Evolutionary conservation across 2,113 vertebrate species (phyloP), one percentile per base, ranked within the genome.

Genomic region (Malurus alboscapulatus): DNA sequence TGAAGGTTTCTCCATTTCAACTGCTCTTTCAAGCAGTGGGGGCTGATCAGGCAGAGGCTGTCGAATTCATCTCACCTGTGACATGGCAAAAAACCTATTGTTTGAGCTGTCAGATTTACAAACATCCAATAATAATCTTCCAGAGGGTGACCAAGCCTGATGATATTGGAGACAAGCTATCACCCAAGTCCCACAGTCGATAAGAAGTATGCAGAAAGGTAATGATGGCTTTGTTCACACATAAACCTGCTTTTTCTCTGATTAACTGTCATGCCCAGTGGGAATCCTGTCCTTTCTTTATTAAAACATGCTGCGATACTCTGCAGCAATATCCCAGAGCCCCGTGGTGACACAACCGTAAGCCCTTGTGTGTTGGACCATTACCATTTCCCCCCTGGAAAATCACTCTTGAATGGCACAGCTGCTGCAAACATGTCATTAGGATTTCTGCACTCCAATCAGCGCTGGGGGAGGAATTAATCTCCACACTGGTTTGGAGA

Each of bases 371-470:
- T 87, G 94, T 89, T 94, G 94, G 79, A 88, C 94, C 89, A 94
- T 94, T 96, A 95, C 88, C 82, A 93, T 94, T 88, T 91, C 84
- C 92, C 95, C 96, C 92, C 92, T 93, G 92, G 93, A 95, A 97
- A 96, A 96, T 96, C 87, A 90, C 72, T 94, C 91, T 12, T 75
- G 92, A 95, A 95, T 90, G 94, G 93, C 93, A 91, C 91, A 95
- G 96, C 94, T 95, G 95, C 93, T 96, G 72, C 90, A 95, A 96
- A 88, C 87, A 63, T 92, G 92, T 94, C 93, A 94, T 96, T 96
- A 96, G 90, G 90, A 88, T 91, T 95, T 90, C 93, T 94, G 93
- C 74, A 87, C 94, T 93, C 94, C 93, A 88, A 36, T 90, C 96
- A 88, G 94, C 2, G 4, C 71, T 91, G 83, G 75, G 92, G 86